phyloP scores from a whole-genome alignment of 2,888 invertebrate species.

The Steromphala cineraria region DNA sequence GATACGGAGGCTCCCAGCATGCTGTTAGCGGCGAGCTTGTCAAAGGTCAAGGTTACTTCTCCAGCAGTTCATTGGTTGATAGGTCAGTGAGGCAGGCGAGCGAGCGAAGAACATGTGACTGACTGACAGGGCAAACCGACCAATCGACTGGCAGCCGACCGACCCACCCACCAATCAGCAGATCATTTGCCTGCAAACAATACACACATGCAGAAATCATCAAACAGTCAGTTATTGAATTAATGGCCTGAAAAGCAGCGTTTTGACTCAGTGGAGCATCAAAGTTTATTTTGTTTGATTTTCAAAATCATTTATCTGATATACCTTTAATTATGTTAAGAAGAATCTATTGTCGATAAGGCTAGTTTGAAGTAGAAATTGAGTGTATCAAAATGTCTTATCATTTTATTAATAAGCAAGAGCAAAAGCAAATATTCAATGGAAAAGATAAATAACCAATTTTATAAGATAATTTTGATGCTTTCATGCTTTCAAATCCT shows the following conservation, averaged over 20 bases:
- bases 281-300: background rate
- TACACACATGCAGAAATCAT: background rate
- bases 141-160: too few relatives aligned
- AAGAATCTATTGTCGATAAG: too few relatives aligned
- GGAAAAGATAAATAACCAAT: too few relatives aligned
- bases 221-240: background rate
- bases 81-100: conserved; percentile 1
- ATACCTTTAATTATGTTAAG: too few relatives aligned
- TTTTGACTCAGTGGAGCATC: background rate
- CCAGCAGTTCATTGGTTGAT: background rate
- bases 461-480: too few relatives aligned
- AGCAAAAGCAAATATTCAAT: too few relatives aligned
- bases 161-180: background rate
- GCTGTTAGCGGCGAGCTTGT: background rate
- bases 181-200: conserved; percentile 14
- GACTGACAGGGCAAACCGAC: too few relatives aligned
- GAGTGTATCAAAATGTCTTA: too few relatives aligned
- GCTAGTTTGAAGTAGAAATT: too few relatives aligned
- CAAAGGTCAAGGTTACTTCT: background rate
- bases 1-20: conserved; percentile 15
- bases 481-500: too few relatives aligned
- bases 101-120: background rate
- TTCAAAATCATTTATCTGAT: too few relatives aligned
- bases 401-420: too few relatives aligned
- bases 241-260: background rate